Percentiles rank a stretch among this genome's conserved stretches.
These are phyloP conservation scores for Aphelenchoides besseyi DNA, from an alignment of 1,140 invertebrate genomes.

Conservation along the genomic window DNA sequence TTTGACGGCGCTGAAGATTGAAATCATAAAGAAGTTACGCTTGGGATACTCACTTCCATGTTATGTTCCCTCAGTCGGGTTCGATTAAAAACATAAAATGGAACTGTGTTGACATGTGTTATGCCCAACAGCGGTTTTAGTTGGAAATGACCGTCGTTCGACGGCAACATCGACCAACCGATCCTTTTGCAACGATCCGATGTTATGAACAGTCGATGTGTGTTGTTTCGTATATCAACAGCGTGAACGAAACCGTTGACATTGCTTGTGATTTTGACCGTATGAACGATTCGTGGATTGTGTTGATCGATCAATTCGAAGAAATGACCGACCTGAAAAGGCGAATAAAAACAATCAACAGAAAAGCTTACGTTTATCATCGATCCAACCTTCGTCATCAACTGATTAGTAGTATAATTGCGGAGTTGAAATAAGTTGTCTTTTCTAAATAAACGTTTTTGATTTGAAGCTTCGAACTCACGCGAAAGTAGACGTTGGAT, in stretches of 20 bases:
- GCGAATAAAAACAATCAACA: background rate
- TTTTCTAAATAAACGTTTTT: background rate
- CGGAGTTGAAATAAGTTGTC: slow-evolving; percentile 11
- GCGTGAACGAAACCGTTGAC: slow-evolving; percentile 1
- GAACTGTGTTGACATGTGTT: background rate
- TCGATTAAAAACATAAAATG: slow-evolving; percentile 14
- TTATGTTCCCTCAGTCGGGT: background rate
- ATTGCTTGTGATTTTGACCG: background rate
- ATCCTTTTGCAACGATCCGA: background rate
- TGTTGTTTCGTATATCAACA: background rate
- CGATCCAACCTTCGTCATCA: background rate
- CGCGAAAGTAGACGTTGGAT: background rate
- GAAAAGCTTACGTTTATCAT: background rate
- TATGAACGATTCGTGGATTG: slow-evolving; percentile 12
- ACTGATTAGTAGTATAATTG: background rate
- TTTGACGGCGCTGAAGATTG: background rate
- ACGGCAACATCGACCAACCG: slow-evolving; percentile 14
- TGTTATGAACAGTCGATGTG: background rate
- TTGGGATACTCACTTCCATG: background rate
- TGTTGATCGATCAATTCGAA: slow-evolving; percentile 10
- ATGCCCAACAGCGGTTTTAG: background rate
- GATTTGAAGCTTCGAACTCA: slow-evolving; percentile 18
- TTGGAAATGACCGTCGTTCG: slow-evolving; percentile 15
- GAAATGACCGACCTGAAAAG: slow-evolving; percentile 9
- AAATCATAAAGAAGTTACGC: background rate